Conservation (phyloP, 2,797 vertebrate species). For the Pristis pectinata region DNA sequence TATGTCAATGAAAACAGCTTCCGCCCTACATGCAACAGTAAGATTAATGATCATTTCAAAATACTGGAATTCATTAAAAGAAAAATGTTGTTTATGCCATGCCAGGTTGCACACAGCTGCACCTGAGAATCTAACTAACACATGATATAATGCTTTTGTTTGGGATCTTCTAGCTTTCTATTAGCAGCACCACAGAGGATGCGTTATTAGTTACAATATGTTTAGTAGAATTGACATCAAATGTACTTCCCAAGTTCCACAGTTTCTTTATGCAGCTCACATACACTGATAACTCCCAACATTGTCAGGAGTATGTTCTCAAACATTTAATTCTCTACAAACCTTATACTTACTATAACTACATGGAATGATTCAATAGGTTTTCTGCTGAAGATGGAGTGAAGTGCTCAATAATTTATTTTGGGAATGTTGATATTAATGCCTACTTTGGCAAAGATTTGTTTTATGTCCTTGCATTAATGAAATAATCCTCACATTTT, state of each 20-base stretch:
- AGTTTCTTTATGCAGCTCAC: not conserved
- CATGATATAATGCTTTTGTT: constrained; percentile 2
- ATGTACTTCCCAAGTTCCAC: not conserved
- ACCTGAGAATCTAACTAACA: not conserved
- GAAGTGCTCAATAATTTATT: not conserved
- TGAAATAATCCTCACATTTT: not conserved
- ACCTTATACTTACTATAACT: not conserved
- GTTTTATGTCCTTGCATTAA: not conserved
- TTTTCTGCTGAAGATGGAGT: not conserved
- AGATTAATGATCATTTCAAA: constrained; percentile 15
- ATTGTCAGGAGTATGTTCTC: not conserved
- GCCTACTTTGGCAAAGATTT: not conserved
- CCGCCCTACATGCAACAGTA: not conserved
- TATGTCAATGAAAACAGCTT: not conserved
- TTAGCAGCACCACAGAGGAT: not conserved
- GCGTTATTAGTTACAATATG: not conserved
- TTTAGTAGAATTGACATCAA: not conserved
- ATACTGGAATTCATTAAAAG: constrained; percentile 1
- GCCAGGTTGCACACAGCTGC: constrained; percentile 1
- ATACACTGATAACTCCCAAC: not conserved
- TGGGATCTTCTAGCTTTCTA: not conserved
- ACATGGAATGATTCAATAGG: not conserved
- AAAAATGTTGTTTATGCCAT: not conserved
- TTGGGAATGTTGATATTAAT: not conserved
- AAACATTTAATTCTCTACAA: not conserved